These are phyloP conservation scores for Spilogale gracilis DNA, from an alignment of 2,113 vertebrate species.

Conservation along the genomic window DNA sequence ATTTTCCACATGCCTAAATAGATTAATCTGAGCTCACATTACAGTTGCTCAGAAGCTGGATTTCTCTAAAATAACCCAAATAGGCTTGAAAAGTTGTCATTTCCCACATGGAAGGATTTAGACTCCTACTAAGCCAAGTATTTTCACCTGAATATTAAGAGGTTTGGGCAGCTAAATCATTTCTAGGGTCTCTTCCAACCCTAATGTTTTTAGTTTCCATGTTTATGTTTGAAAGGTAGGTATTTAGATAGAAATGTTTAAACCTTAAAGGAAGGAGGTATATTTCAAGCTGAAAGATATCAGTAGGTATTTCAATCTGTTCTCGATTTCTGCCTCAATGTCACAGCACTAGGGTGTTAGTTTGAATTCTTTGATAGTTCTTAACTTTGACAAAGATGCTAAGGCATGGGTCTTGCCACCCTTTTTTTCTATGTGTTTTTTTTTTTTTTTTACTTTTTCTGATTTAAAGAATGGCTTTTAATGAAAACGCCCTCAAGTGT, in stretches of 20 bases:
- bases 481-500: not conserved
- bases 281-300: constrained; percentile 13
- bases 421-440: constrained; percentile 18
- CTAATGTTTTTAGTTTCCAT: not conserved
- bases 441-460: constrained; percentile 5
- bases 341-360: not conserved
- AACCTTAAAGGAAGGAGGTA: not conserved
- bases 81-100: not conserved
- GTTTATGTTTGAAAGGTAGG: not conserved
- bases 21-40: not conserved
- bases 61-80: constrained; percentile 40
- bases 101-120: constrained; percentile 2
- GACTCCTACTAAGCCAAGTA: not conserved
- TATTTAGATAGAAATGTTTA: constrained; percentile 27
- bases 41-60: not conserved
- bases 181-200: not conserved
- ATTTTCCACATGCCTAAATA: not conserved
- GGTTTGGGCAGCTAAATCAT: not conserved
- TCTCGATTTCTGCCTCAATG: not conserved
- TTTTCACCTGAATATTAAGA: not conserved
- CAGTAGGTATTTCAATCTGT: not conserved
- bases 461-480: not conserved
- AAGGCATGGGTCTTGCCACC: not conserved
- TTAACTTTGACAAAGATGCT: constrained; percentile 28
- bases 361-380: constrained; percentile 10